Evolutionary conservation across 1,140 invertebrate genomes (phyloP).

Genomic region (Pseudomyrmex dendroicus): DNA sequence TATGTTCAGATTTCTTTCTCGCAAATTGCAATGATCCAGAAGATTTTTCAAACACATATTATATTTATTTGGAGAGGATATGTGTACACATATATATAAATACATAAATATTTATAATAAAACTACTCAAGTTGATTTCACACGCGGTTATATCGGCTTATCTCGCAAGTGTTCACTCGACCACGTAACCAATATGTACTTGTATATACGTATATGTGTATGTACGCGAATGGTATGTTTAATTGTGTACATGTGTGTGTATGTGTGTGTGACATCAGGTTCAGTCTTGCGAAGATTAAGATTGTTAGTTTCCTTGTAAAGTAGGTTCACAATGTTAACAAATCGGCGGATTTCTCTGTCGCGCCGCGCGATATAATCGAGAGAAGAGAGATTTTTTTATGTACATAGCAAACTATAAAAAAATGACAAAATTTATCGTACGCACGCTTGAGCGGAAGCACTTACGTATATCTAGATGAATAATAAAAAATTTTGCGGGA

Average conservation of each 20-base stretch:
- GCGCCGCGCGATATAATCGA: conserved; percentile 48
- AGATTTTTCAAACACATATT: conserved; percentile 76
- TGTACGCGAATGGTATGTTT: background rate
- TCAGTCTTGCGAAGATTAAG: conserved; percentile 39
- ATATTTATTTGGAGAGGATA: conserved; percentile 81
- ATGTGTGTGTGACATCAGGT: conserved; percentile 35
- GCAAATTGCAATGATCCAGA: background rate
- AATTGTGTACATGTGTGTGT: background rate
- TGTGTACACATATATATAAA: conserved; percentile 80
- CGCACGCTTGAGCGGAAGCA: conserved; percentile 53
- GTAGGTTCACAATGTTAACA: conserved; percentile 63
- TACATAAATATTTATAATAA: conserved; percentile 81
- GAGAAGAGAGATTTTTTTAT: conserved; percentile 55
- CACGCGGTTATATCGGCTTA: conserved; percentile 43
- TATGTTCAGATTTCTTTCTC: background rate
- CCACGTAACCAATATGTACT: background rate
- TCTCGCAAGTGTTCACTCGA: conserved; percentile 39
- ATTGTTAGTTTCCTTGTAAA: conserved; percentile 44
- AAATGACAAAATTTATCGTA: conserved; percentile 72
- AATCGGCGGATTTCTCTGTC: conserved; percentile 20
- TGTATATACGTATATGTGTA: background rate
- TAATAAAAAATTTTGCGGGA: conserved; percentile 35
- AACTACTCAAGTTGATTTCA: conserved; percentile 72
- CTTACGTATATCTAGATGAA: conserved; percentile 43
- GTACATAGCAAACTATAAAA: conserved; percentile 76